Evolutionary conservation across 1,140 invertebrate species (phyloP).

Genomic region (Melitaea cinxia): DNA sequence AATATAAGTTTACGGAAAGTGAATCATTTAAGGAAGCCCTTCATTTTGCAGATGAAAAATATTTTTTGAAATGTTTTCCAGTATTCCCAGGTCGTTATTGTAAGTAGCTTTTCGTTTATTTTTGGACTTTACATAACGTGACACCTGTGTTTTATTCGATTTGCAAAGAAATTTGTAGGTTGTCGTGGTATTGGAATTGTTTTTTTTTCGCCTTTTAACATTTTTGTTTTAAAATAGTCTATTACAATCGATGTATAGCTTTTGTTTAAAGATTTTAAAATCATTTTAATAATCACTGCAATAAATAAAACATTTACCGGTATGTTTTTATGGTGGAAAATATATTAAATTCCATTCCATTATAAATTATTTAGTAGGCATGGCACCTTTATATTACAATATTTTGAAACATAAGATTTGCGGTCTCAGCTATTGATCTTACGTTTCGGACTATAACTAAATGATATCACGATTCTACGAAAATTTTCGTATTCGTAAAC

Average conservation of each 20-base stretch:
- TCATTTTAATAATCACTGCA: no score
- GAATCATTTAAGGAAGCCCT: slow-evolving; percentile 37
- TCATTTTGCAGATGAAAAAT: slow-evolving; percentile 63
- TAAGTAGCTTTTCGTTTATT: slow-evolving; percentile 75
- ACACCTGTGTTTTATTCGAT: slow-evolving; percentile 71
- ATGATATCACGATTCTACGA: slow-evolving; percentile 28
- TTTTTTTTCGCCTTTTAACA: neutral
- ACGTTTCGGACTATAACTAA: neutral
- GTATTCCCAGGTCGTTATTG: slow-evolving; percentile 69
- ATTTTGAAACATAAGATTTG: slow-evolving; percentile 3
- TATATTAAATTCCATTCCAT: neutral
- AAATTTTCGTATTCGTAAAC: slow-evolving; percentile 15
- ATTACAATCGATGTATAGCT: neutral
- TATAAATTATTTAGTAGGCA: neutral
- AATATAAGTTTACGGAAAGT: slow-evolving; percentile 52
- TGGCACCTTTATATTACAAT: slow-evolving; percentile 5
- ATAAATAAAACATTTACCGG: neutral
- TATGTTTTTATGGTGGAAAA: neutral
- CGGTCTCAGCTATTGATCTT: slow-evolving; percentile 29
- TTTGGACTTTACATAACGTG: slow-evolving; percentile 79
- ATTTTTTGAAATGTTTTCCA: slow-evolving; percentile 76
- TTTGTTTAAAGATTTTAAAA: neutral
- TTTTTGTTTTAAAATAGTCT: neutral
- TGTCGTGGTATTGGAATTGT: slow-evolving; percentile 26
- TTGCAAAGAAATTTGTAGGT: slow-evolving; percentile 58